Evolutionary conservation across 2,113 vertebrate species (phyloP), one percentile per base, ranked within the genome.

Genomic region (Solea senegalensis): DNA sequence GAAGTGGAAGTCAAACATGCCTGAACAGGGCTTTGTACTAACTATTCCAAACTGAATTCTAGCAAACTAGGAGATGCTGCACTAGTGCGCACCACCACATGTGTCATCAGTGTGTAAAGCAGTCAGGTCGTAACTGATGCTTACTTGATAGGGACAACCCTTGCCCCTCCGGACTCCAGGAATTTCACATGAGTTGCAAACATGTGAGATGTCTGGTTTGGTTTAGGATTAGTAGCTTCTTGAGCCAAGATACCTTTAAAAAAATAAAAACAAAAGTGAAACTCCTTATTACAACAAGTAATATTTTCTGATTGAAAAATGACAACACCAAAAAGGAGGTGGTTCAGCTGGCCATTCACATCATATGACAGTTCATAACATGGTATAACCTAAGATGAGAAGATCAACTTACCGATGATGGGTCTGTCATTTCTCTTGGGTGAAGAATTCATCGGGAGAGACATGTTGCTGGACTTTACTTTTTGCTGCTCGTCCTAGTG

Each of bases 111-210:
- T 34, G 5, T 34, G 34, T 34, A 34, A 34, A 34, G 34, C 5
- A 34, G 34, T 34, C 34, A 34, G 34, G 2, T 1, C 9, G 13
- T 1, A 13, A 15, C 34, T 11, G 11, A 48, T 10, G 14, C 45
- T 78, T 93, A 98, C 98, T 93, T 95, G 84, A 99, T 57, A 8
- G 98, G 97, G 0, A 97, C 91, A 4, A 97, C 96, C 70, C 97
- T 93, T 1, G 96, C 96, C 61, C 98, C 98, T 0, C 95, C 97
- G 8, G 97, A 94, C 87, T 99, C 98, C 78, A 99, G 72, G 46
- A 90, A 96, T 81, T 99, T 98, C 9, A 98, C 95, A n/a, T 99
- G 99, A 0, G 97, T 98, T 3, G 97, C 96, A 1, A 95, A 97
- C 54, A 99, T 95, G 13, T 96, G 98, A 0, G 95, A 88, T 0